Evolutionary conservation across 2,797 vertebrate species (phyloP).

Genomic region (Catharus ustulatus): DNA sequence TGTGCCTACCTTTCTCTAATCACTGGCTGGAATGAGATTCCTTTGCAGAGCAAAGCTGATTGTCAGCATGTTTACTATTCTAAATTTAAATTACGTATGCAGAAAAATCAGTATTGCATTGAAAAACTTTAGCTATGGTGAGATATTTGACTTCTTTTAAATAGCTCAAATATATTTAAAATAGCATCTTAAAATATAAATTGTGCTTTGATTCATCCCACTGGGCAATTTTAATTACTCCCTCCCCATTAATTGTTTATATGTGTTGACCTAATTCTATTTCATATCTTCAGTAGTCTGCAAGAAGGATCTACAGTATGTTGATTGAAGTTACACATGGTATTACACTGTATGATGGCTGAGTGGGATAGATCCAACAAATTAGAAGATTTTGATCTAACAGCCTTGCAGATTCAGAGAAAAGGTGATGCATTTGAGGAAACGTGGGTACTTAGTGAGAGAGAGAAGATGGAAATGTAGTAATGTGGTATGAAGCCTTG

Average conservation of each 20-base stretch:
- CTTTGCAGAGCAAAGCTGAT: background rate
- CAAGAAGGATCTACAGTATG: background rate
- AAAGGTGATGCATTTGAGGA: background rate
- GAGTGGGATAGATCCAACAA: background rate
- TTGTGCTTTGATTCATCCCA: background rate
- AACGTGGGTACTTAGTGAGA: background rate
- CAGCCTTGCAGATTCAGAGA: background rate
- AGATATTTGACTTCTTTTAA: conserved; percentile 4
- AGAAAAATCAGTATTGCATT: background rate
- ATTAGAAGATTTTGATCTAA: background rate
- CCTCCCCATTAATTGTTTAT: conserved; percentile 13
- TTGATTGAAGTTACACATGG: background rate
- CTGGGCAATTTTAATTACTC: background rate
- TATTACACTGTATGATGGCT: background rate
- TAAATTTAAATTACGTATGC: background rate
- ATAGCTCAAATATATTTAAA: conserved; percentile 5
- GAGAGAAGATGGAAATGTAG: background rate
- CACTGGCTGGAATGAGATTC: background rate
- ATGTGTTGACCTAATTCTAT: background rate
- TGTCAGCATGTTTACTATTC: background rate
- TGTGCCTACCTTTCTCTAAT: background rate
- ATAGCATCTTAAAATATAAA: background rate
- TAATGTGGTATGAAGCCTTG: background rate
- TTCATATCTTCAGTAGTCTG: background rate
- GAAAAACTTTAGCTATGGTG: background rate